Evolutionary conservation across 2,113 vertebrate species (phyloP).

Genomic region (Macroglossus sobrinus): DNA sequence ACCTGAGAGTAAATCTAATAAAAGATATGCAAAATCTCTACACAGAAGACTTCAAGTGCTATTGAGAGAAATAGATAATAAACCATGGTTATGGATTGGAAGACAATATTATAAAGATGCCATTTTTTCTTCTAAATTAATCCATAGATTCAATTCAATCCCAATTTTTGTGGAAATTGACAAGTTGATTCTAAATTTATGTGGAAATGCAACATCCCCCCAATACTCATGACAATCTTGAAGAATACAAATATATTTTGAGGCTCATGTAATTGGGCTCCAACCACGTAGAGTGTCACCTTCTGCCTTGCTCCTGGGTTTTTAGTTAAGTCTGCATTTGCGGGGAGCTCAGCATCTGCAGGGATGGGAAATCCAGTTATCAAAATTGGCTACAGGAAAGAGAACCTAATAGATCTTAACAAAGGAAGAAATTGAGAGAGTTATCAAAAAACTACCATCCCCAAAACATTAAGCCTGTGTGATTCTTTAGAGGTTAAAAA

Average conservation of each 20-base stretch:
- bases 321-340: too few species aligned
- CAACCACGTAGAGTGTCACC: too few species aligned
- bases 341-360: too few species aligned
- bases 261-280: too few species aligned
- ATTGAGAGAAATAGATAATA: not conserved
- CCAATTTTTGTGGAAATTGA: not conserved
- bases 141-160: not conserved
- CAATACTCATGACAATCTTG: not conserved
- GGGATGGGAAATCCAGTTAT: too few species aligned
- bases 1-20: not conserved
- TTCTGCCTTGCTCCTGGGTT: too few species aligned
- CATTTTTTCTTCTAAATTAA: not conserved
- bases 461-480: too few species aligned
- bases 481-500: constrained; percentile 59
- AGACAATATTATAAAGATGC: not conserved
- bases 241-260: not conserved
- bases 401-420: too few species aligned
- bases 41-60: not conserved
- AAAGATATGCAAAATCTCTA: not conserved
- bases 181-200: not conserved
- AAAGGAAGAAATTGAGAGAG: too few species aligned
- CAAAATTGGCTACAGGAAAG: too few species aligned
- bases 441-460: too few species aligned
- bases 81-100: not conserved
- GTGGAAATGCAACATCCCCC: not conserved